Evolutionary conservation across 1,140 invertebrate species (phyloP).

Genomic region (Pogonognathellus flavescens): DNA sequence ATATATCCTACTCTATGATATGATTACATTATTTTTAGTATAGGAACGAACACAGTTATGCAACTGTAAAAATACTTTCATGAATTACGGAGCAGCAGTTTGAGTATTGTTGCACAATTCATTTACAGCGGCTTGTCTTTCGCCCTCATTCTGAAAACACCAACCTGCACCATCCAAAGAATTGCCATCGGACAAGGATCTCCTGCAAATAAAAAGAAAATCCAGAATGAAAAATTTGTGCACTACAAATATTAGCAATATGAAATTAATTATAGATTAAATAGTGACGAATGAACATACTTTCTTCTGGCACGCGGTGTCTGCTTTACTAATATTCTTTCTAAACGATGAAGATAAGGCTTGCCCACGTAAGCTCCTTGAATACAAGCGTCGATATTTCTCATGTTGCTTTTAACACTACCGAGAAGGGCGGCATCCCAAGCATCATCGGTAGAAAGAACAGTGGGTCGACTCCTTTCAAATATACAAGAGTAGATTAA

Average conservation of each 20-base stretch:
- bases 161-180: conserved; percentile 35
- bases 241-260: no score
- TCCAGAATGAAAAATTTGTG: no score
- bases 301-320: not conserved
- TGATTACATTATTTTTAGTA: no score
- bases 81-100: conserved; percentile 72
- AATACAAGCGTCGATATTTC: conserved; percentile 60
- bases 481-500: not conserved
- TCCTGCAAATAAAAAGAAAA: not conserved
- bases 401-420: conserved; percentile 48
- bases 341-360: conserved; percentile 55
- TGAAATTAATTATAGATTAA: no score
- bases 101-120: not conserved
- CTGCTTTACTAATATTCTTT: not conserved
- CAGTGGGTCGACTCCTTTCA: conserved; percentile 40
- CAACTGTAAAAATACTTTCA: no score
- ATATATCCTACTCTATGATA: no score
- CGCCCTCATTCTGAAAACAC: conserved; percentile 3
- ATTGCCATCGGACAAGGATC: not conserved
- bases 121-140: not conserved
- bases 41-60: no score
- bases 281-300: no score
- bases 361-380: conserved; percentile 58
- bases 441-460: conserved; percentile 5
- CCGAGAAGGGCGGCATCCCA: conserved; percentile 54